These are phyloP conservation scores for Astyanax mexicanus DNA, from an alignment of 2,797 vertebrate genomes.

Conservation along the genomic window DNA sequence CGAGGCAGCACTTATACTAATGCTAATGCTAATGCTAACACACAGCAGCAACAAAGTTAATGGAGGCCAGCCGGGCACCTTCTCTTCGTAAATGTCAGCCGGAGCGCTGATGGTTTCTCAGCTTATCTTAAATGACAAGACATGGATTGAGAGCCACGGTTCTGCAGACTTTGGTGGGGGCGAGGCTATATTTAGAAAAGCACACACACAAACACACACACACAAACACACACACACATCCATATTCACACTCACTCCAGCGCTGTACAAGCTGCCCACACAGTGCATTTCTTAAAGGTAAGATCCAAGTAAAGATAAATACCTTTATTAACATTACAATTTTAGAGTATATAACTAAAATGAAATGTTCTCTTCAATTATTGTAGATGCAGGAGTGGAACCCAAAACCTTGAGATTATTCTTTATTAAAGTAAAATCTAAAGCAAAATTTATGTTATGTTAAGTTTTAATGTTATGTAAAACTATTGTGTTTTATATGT, in stretches of 20 bases:
- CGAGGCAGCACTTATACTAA: background rate
- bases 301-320: background rate
- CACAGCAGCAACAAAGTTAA: constrained; percentile 34
- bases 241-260: constrained; percentile 9
- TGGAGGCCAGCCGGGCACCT: constrained; percentile 33
- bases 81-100: constrained; percentile 39
- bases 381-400: no score
- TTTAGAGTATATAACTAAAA: no score
- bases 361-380: no score
- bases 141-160: constrained; percentile 34
- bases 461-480: no score
- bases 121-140: constrained; percentile 39
- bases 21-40: constrained; percentile 23
- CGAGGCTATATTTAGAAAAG: constrained; percentile 28
- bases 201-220: constrained; percentile 11
- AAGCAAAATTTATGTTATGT: no score
- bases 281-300: background rate
- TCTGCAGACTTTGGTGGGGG: constrained; percentile 43
- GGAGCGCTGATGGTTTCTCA: constrained; percentile 24
- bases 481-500: no score
- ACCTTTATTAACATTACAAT: no score
- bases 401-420: no score
- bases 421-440: no score
- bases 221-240: constrained; percentile 2
- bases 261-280: background rate